phyloP scores from a whole-genome alignment of 2,113 vertebrate species.

The Phycodurus eques region DNA sequence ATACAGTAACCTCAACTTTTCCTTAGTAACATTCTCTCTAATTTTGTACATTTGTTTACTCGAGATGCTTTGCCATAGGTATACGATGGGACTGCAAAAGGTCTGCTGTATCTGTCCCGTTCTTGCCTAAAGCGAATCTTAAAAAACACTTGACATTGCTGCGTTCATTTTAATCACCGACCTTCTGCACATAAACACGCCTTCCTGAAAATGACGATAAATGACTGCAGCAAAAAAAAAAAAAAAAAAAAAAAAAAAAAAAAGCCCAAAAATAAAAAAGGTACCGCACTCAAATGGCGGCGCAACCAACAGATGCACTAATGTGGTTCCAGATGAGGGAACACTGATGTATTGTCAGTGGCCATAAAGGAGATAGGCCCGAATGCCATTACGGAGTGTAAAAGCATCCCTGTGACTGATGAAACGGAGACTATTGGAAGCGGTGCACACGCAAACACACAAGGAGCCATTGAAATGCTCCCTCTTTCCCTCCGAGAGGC shows the following conservation, averaged over 20 bases:
- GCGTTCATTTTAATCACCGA: background rate
- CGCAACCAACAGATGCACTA: slow-evolving; percentile 68
- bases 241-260: slow-evolving; percentile 14
- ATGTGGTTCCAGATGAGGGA: slow-evolving; percentile 67
- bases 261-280: slow-evolving; percentile 9
- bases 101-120: background rate
- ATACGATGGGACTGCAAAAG: background rate
- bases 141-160: background rate
- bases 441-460: slow-evolving; percentile 33
- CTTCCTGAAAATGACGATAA: background rate
- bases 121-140: background rate
- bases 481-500: slow-evolving; percentile 34
- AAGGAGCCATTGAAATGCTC: slow-evolving; percentile 57
- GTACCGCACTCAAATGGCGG: slow-evolving; percentile 67
- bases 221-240: slow-evolving; percentile 27
- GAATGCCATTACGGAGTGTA: slow-evolving; percentile 63
- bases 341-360: slow-evolving; percentile 70
- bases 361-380: slow-evolving; percentile 68
- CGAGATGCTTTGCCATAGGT: background rate
- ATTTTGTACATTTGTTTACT: background rate
- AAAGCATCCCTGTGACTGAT: slow-evolving; percentile 71
- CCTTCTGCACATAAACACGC: background rate
- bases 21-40: background rate
- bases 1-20: background rate
- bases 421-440: slow-evolving; percentile 66